phyloP scores from a whole-genome alignment of 2,113 vertebrate genomes.

The Ctenomys sociabilis region DNA sequence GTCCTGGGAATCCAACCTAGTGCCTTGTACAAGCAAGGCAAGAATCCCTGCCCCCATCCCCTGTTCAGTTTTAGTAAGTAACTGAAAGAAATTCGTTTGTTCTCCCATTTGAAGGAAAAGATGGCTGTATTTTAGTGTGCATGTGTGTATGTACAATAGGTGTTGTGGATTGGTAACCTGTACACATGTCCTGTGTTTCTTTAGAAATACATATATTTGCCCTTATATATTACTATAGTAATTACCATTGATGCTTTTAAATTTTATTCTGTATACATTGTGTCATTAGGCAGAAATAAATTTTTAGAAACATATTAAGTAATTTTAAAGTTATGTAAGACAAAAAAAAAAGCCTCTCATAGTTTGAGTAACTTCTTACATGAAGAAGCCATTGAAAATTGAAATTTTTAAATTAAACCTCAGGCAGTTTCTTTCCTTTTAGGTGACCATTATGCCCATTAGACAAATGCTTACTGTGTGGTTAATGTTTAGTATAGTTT shows the following conservation, averaged over 20 bases:
- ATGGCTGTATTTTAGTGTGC: neutral
- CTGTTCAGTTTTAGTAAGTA: neutral
- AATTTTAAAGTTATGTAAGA: slow-evolving; percentile 3
- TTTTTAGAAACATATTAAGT: neutral
- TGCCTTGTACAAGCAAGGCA: too few species aligned
- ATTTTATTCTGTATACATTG: neutral
- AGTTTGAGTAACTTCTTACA: neutral
- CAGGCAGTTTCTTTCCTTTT: neutral
- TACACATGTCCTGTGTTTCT: neutral
- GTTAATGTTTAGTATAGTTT: neutral
- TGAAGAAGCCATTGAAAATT: neutral
- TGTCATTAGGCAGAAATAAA: neutral
- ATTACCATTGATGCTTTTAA: neutral
- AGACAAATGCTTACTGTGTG: neutral
- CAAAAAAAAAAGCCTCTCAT: neutral
- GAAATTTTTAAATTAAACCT: slow-evolving; percentile 4
- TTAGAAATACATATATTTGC: neutral
- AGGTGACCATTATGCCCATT: neutral
- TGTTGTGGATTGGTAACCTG: neutral
- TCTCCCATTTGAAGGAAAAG: neutral
- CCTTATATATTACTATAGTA: neutral
- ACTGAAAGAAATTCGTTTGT: neutral
- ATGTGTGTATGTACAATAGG: neutral
- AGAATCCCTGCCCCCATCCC: too few species aligned
- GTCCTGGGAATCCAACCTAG: too few species aligned